Conservation (phyloP, 2,888 invertebrate genomes). For the Macropis europaea region DNA sequence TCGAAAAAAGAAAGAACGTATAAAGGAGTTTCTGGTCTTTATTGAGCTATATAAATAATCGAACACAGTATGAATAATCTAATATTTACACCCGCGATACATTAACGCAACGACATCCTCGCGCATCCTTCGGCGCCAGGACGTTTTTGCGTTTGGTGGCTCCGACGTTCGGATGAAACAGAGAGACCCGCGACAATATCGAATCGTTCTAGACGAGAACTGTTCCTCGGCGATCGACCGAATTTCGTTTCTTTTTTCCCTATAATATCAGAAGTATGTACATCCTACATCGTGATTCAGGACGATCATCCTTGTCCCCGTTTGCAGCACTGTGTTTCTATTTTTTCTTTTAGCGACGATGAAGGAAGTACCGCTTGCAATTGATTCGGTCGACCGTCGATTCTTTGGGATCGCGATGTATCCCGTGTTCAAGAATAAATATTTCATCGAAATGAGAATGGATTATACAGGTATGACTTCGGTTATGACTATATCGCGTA, state of each 20-base stretch:
- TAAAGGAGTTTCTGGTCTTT: slow-evolving; percentile 51
- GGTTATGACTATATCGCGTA: slow-evolving; percentile 37
- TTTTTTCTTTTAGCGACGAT: neutral
- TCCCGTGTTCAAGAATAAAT: slow-evolving; percentile 55
- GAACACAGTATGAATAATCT: slow-evolving; percentile 61
- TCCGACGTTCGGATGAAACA: slow-evolving; percentile 28
- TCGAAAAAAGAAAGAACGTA: too few species aligned
- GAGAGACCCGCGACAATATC: slow-evolving; percentile 52
- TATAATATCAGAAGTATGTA: slow-evolving; percentile 8
- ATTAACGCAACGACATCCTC: slow-evolving; percentile 51
- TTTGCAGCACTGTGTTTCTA: too few species aligned
- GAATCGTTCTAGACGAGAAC: slow-evolving; percentile 40
- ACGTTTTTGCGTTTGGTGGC: slow-evolving; percentile 32
- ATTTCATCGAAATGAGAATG: slow-evolving; percentile 38
- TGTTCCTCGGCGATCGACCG: slow-evolving; percentile 54
- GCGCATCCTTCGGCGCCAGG: slow-evolving; percentile 10
- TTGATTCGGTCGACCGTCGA: slow-evolving; percentile 57
- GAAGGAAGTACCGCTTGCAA: slow-evolving; percentile 21
- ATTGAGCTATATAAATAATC: slow-evolving; percentile 65
- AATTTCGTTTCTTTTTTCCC: slow-evolving; percentile 10
- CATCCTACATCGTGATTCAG: neutral
- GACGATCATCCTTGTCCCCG: neutral
- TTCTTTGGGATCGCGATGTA: slow-evolving; percentile 41
- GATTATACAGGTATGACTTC: slow-evolving; percentile 36
- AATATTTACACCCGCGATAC: slow-evolving; percentile 59